phyloP scores from a whole-genome alignment of 1,140 invertebrate genomes.

The Euura lappo region DNA sequence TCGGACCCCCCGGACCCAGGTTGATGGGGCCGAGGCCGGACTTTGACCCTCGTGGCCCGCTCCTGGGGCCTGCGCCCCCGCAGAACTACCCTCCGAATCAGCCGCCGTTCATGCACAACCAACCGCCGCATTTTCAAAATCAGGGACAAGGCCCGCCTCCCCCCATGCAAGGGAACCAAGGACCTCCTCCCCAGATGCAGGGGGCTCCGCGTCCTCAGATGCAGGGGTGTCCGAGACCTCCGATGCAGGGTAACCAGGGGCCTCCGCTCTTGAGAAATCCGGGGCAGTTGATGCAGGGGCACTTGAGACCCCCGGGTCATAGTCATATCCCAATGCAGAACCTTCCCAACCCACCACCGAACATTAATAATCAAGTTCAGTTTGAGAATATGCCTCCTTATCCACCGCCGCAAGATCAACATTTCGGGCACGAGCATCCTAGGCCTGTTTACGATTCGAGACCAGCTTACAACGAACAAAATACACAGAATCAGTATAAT shows the following conservation, averaged over 20 bases:
- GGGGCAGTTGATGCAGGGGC: slow-evolving; percentile 36
- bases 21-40: slow-evolving; percentile 24
- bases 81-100: slow-evolving; percentile 45
- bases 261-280: slow-evolving; percentile 26
- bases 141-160: slow-evolving; percentile 31
- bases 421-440: slow-evolving; percentile 28
- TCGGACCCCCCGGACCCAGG: slow-evolving; percentile 18
- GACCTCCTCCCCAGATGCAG: slow-evolving; percentile 27
- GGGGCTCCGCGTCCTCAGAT: slow-evolving; percentile 9
- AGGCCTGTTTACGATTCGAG: slow-evolving; percentile 40
- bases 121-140: slow-evolving; percentile 29
- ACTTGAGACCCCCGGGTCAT: slow-evolving; percentile 13
- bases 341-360: slow-evolving; percentile 33
- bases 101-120: slow-evolving; percentile 33
- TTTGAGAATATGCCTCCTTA: slow-evolving; percentile 50
- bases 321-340: slow-evolving; percentile 19
- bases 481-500: slow-evolving; percentile 33
- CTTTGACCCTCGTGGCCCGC: slow-evolving; percentile 24
- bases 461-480: slow-evolving; percentile 32
- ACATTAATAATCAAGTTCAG: slow-evolving; percentile 29
- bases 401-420: slow-evolving; percentile 28
- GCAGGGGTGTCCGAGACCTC: slow-evolving; percentile 21
- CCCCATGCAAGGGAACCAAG: slow-evolving; percentile 34
- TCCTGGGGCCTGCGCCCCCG: slow-evolving; percentile 22
- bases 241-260: slow-evolving; percentile 19